These are phyloP conservation scores for Eilema griseolum DNA, from an alignment of 2,888 invertebrate species.

Conservation along the genomic window DNA sequence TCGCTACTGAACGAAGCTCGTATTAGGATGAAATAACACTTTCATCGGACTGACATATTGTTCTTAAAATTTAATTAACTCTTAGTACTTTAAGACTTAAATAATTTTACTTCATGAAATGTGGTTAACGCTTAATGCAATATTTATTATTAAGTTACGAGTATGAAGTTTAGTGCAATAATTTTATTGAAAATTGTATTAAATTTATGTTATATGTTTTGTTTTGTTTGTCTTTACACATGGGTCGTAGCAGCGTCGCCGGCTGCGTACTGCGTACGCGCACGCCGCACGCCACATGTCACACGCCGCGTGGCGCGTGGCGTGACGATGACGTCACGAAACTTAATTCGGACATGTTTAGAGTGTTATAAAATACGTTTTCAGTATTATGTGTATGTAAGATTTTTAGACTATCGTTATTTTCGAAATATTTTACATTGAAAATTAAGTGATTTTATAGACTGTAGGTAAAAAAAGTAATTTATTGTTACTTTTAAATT, in stretches of 20 bases:
- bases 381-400: slow-evolving; percentile 85
- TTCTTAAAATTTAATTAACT: slow-evolving; percentile 79
- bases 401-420: slow-evolving; percentile 77
- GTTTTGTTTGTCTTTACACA: slow-evolving; percentile 78
- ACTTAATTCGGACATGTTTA: slow-evolving; percentile 71
- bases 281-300: too few species aligned
- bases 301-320: slow-evolving; percentile 52
- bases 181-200: slow-evolving; percentile 84
- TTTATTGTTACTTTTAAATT: slow-evolving; percentile 85
- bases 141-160: slow-evolving; percentile 86
- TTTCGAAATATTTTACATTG: slow-evolving; percentile 76
- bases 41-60: slow-evolving; percentile 83
- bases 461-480: slow-evolving; percentile 79
- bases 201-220: slow-evolving; percentile 82
- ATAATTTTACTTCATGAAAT: slow-evolving; percentile 76
- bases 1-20: slow-evolving; percentile 66
- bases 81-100: slow-evolving; percentile 77
- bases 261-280: neutral
- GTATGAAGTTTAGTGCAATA: slow-evolving; percentile 85
- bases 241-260: slow-evolving; percentile 56
- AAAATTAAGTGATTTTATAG: slow-evolving; percentile 82
- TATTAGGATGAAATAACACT: slow-evolving; percentile 73
- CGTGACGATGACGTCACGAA: slow-evolving; percentile 61
- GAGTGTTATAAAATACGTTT: slow-evolving; percentile 74
- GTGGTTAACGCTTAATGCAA: slow-evolving; percentile 83